Conservation (phyloP, 2,888 invertebrate genomes). For the Ceriagrion tenellum region DNA sequence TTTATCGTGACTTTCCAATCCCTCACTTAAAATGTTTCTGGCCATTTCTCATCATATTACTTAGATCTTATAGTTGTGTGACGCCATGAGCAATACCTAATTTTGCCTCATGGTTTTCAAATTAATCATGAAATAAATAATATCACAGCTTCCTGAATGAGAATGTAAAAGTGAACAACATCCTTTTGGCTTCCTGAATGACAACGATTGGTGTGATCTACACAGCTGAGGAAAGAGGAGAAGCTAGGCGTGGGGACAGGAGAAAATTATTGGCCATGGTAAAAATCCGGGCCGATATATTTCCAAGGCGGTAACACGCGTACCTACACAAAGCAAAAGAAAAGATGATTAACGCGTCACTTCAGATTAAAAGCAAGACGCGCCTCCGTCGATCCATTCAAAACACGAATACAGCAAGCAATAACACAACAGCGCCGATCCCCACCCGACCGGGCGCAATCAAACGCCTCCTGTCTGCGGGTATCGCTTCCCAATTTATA, state of each 20-base stretch:
- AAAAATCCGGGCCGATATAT: not conserved
- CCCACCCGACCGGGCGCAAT: not conserved
- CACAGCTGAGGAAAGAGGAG: not conserved
- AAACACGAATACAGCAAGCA: not conserved
- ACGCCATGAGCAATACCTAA: too few relatives aligned
- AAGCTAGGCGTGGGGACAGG: not conserved
- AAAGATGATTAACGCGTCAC: not conserved
- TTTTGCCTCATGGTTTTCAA: too few relatives aligned
- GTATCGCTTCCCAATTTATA: constrained; percentile 49
- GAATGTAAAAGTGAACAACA: not conserved
- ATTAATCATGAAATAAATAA: not conserved
- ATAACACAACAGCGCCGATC: not conserved
- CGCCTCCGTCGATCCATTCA: not conserved
- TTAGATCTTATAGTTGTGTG: too few relatives aligned
- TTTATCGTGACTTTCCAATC: too few relatives aligned
- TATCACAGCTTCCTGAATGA: not conserved
- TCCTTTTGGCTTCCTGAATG: not conserved
- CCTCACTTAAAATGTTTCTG: too few relatives aligned
- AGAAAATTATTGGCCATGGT: not conserved
- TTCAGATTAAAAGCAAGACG: not conserved
- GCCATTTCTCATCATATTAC: too few relatives aligned
- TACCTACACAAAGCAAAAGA: not conserved
- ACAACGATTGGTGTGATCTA: not conserved
- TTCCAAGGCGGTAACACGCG: not conserved
- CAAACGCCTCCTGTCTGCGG: constrained; percentile 28